These are phyloP conservation scores for Euspilapteryx auroguttella DNA, from an alignment of 2,888 invertebrate genomes.

Conservation along the genomic window DNA sequence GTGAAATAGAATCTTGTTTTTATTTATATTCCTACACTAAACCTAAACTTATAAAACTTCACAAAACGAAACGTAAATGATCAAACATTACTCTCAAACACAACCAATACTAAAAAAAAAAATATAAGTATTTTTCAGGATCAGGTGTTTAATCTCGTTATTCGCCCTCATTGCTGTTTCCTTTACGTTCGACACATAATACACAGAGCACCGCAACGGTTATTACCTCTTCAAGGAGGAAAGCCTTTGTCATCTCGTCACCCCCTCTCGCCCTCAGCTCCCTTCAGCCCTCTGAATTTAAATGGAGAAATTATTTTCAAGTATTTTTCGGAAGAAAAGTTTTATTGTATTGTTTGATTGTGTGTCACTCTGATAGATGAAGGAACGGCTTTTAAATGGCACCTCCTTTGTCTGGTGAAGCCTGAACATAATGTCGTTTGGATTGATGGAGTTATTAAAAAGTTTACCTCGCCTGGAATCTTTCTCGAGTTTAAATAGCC, in stretches of 20 bases:
- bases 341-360: constrained; percentile 62
- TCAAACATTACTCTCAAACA: too few species aligned
- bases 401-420: constrained; percentile 31
- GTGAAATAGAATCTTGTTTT: too few species aligned
- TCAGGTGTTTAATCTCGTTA: constrained; percentile 7
- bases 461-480: constrained; percentile 26
- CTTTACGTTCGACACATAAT: too few species aligned
- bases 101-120: too few species aligned
- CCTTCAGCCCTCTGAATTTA: constrained; percentile 42
- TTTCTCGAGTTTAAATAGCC: constrained; percentile 32
- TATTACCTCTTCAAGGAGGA: constrained; percentile 25
- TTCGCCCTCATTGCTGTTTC: too few species aligned
- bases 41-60: too few species aligned
- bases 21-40: too few species aligned
- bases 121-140: too few species aligned
- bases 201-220: constrained; percentile 32
- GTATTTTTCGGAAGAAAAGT: constrained; percentile 56
- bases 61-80: too few species aligned
- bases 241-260: constrained; percentile 46
- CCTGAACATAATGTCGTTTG: constrained; percentile 34
- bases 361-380: constrained; percentile 57
- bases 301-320: constrained; percentile 59
- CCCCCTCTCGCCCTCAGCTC: constrained; percentile 20
- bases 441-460: constrained; percentile 49
- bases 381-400: constrained; percentile 44